Percentiles rank a stretch among this genome's conserved stretches.
phyloP scores from a whole-genome alignment of 2,888 invertebrate genomes.

The Nesidiocoris tenuis region DNA sequence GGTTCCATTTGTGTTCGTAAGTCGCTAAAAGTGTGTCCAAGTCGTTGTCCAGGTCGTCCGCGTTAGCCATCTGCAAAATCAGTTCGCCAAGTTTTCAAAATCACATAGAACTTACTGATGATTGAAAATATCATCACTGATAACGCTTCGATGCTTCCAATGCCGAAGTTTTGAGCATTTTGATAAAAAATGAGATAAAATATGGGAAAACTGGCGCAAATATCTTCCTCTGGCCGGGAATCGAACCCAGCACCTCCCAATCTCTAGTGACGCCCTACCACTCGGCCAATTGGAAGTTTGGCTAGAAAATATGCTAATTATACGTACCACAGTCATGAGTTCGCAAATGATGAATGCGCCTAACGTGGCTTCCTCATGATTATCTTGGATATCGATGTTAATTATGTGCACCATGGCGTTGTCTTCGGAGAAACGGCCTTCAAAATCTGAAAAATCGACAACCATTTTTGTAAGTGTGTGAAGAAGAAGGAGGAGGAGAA shows the following conservation, averaged over 20 bases:
- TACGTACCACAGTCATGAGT: slow-evolving; percentile 74
- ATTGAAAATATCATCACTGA: not conserved
- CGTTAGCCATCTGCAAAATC: slow-evolving; percentile 67
- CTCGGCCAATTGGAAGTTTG: too few relatives aligned
- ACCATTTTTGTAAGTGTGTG: too few relatives aligned
- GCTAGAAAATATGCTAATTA: too few relatives aligned
- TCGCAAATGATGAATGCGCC: slow-evolving; percentile 98
- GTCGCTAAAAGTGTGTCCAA: slow-evolving; percentile 94
- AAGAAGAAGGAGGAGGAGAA: too few relatives aligned
- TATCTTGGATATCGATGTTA: slow-evolving; percentile 98
- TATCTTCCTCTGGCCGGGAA: too few relatives aligned
- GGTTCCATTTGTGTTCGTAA: slow-evolving; percentile 83
- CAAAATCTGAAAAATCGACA: slow-evolving; percentile 57
- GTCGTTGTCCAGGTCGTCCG: slow-evolving; percentile 93
- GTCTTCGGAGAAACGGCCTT: slow-evolving; percentile 72
- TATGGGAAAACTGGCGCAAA: too few relatives aligned
- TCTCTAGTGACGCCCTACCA: too few relatives aligned
- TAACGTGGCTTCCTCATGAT: slow-evolving; percentile 98
- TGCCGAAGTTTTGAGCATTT: not conserved
- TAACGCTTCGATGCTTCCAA: too few relatives aligned
- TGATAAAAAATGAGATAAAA: too few relatives aligned
- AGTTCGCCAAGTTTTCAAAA: not conserved
- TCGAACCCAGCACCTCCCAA: too few relatives aligned
- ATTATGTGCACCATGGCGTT: slow-evolving; percentile 93
- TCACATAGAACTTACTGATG: not conserved